These are phyloP conservation scores for Protosalanx chinensis DNA, from an alignment of 2,797 vertebrate species.

Conservation along the genomic window DNA sequence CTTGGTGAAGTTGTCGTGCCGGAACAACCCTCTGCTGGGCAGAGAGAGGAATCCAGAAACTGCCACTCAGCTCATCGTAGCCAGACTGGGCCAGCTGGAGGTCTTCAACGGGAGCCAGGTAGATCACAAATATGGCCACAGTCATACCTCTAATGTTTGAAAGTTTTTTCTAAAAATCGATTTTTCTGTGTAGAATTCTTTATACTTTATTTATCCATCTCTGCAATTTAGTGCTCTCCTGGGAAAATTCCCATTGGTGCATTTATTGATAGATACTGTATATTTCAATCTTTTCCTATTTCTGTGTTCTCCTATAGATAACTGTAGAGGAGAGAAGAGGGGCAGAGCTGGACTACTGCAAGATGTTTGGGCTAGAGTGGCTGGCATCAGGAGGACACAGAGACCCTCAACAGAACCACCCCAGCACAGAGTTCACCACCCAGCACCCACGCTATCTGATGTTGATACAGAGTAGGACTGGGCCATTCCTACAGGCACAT, in stretches of 20 bases:
- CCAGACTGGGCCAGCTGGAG: conserved; percentile 77
- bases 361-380: conserved; percentile 87
- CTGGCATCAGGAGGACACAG: conserved; percentile 78
- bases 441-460: conserved; percentile 82
- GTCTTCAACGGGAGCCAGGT: conserved; percentile 78
- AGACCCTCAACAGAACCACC: conserved; percentile 65
- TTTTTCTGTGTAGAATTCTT: not conserved
- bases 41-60: conserved; percentile 70
- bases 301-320: conserved; percentile 66
- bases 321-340: conserved; percentile 77
- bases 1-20: conserved; percentile 75
- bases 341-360: conserved; percentile 92
- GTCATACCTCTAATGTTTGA: too few relatives aligned
- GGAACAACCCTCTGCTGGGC: conserved; percentile 74
- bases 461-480: conserved; percentile 75
- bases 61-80: conserved; percentile 80
- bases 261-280: not conserved
- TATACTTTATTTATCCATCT: too few relatives aligned
- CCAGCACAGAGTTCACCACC: conserved; percentile 72
- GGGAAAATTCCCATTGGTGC: not conserved
- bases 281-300: not conserved
- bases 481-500: not conserved
- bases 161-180: too few relatives aligned
- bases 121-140: not conserved
- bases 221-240: not conserved